These are phyloP conservation scores for Mesochorus sp. DNA, from an alignment of 2,888 invertebrate genomes.

Conservation along the genomic window DNA sequence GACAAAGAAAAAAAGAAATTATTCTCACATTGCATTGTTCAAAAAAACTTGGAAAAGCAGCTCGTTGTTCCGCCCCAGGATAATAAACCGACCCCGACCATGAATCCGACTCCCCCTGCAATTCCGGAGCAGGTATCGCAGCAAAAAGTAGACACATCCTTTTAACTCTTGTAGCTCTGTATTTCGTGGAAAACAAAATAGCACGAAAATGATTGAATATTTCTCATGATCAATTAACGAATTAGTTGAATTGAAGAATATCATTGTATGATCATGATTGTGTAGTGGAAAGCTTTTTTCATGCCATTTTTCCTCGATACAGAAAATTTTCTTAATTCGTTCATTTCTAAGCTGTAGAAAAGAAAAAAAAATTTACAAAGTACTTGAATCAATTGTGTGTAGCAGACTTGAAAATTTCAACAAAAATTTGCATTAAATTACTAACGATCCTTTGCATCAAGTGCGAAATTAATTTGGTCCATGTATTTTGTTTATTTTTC, in stretches of 20 bases:
- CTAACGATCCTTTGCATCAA: background rate
- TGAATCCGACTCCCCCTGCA: slow-evolving; percentile 82
- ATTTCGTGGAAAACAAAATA: slow-evolving; percentile 32
- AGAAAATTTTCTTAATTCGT: background rate
- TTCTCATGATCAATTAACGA: background rate
- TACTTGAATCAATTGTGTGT: background rate
- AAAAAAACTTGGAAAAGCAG: slow-evolving; percentile 72
- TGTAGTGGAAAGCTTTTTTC: no score
- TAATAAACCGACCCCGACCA: slow-evolving; percentile 81
- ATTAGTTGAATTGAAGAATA: no score
- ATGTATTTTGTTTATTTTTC: slow-evolving; percentile 3
- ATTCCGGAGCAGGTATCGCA: slow-evolving; percentile 82
- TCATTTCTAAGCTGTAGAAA: background rate
- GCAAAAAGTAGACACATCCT: slow-evolving; percentile 61
- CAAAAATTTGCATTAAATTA: background rate
- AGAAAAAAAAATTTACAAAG: background rate
- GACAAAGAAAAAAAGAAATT: slow-evolving; percentile 18
- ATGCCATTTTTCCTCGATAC: slow-evolving; percentile 20
- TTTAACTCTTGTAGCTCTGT: slow-evolving; percentile 39
- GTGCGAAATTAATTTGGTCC: background rate
- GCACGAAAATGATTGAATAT: background rate
- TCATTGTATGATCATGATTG: no score
- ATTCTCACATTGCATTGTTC: slow-evolving; percentile 42
- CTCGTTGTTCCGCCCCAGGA: slow-evolving; percentile 80
- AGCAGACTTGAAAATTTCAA: no score